phyloP scores from a whole-genome alignment of 1,140 invertebrate species.

The Chymomyza costata region DNA sequence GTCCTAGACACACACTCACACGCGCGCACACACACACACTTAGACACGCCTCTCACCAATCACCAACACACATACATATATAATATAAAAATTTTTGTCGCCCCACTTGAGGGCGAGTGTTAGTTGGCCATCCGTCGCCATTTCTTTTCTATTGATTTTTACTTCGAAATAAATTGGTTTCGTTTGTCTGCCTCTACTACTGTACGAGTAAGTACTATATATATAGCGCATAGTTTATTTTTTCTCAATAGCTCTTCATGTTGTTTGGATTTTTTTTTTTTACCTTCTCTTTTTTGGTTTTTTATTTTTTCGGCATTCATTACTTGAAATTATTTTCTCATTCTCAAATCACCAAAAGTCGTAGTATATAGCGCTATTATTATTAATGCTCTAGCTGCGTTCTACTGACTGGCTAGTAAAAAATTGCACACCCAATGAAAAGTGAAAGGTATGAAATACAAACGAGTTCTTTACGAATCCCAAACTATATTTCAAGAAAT shows the following conservation, averaged over 20 bases:
- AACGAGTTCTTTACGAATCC: slow-evolving; percentile 19
- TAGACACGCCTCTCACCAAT: slow-evolving; percentile 10
- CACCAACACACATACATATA: slow-evolving; percentile 20
- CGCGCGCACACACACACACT: slow-evolving; percentile 25
- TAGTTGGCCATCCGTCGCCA: slow-evolving; percentile 19
- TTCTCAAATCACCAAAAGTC: slow-evolving; percentile 40
- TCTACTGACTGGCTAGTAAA: slow-evolving; percentile 25
- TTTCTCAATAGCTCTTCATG: neutral
- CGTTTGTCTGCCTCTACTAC: slow-evolving; percentile 61
- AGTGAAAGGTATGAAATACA: slow-evolving; percentile 25
- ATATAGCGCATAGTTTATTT: too few species aligned
- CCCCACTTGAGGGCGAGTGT: slow-evolving; percentile 6
- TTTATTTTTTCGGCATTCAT: slow-evolving; percentile 60
- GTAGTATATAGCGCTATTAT: slow-evolving; percentile 62
- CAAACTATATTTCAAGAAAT: slow-evolving; percentile 32
- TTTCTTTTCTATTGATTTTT: slow-evolving; percentile 62
- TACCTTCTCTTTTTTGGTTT: too few species aligned
- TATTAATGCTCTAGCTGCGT: slow-evolving; percentile 59
- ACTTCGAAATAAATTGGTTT: slow-evolving; percentile 71
- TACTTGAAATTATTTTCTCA: slow-evolving; percentile 66
- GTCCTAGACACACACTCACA: slow-evolving; percentile 16
- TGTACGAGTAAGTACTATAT: too few species aligned
- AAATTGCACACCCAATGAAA: slow-evolving; percentile 56
- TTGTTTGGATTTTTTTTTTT: too few species aligned
- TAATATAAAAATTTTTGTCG: too few species aligned